Percentiles rank a stretch among this genome's conserved stretches.
These are phyloP conservation scores for Acanthosepion esculentum DNA, from an alignment of 2,888 invertebrate species.

Conservation along the genomic window DNA sequence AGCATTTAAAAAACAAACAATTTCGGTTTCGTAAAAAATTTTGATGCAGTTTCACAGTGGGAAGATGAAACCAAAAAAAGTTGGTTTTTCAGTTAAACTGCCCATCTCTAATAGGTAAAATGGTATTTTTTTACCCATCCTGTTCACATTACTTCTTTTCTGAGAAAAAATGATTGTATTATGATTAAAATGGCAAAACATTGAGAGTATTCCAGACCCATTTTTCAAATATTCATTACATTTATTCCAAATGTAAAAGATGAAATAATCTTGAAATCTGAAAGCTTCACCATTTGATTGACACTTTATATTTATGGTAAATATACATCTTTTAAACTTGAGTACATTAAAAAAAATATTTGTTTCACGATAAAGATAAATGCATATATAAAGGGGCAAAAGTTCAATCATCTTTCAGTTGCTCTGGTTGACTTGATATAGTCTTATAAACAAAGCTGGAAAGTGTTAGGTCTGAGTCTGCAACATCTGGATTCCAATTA, in stretches of 20 bases:
- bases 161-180: neutral
- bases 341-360: neutral
- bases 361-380: neutral
- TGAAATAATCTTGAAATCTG: neutral
- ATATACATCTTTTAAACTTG: neutral
- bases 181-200: neutral
- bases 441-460: too few species aligned
- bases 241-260: neutral
- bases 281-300: neutral
- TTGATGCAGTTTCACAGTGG: too few species aligned
- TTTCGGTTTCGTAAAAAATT: too few species aligned
- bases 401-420: too few species aligned
- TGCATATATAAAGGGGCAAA: too few species aligned
- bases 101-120: neutral
- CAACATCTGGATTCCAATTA: too few species aligned
- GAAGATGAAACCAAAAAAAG: too few species aligned
- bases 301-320: neutral
- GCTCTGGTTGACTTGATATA: too few species aligned
- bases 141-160: neutral
- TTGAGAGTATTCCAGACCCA: neutral
- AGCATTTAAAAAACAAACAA: too few species aligned
- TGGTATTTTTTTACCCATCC: neutral
- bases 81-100: too few species aligned
- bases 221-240: constrained; percentile 9
- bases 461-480: too few species aligned